phyloP scores from a whole-genome alignment of 2,113 vertebrate species.

The Aphyosemion australe region DNA sequence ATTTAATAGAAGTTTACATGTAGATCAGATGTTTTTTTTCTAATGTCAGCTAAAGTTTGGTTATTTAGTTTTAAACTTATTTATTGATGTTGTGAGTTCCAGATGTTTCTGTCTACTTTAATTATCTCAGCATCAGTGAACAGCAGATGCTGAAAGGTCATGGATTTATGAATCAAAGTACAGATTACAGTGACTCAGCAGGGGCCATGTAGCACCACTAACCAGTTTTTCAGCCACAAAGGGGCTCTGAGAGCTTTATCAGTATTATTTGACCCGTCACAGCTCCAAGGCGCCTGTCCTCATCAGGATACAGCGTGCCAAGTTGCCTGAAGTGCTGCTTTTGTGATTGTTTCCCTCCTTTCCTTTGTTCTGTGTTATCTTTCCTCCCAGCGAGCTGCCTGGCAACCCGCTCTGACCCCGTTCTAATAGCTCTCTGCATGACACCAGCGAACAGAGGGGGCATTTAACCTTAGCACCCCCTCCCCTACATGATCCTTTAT shows the following conservation, averaged over 20 bases:
- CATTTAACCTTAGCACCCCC: constrained; percentile 68
- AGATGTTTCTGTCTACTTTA: no score
- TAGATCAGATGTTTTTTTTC: no score
- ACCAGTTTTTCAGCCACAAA: not conserved
- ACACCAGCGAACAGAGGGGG: constrained; percentile 74
- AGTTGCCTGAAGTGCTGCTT: constrained; percentile 61
- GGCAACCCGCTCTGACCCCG: constrained; percentile 59
- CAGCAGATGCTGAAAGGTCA: not conserved
- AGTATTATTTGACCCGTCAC: constrained; percentile 10
- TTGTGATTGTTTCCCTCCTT: constrained; percentile 59
- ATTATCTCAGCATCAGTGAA: not conserved
- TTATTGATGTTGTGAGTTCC: no score
- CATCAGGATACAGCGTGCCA: constrained; percentile 18
- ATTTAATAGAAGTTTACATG: no score
- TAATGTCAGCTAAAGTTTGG: no score
- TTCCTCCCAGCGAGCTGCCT: constrained; percentile 40
- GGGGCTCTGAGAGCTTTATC: not conserved
- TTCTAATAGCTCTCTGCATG: constrained; percentile 72
- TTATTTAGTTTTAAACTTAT: no score
- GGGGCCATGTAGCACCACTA: not conserved
- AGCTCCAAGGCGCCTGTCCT: constrained; percentile 16
- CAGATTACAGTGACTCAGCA: constrained; percentile 14
- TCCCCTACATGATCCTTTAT: constrained; percentile 13
- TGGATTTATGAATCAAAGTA: not conserved
- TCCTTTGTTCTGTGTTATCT: constrained; percentile 76